phyloP scores from a whole-genome alignment of 2,113 vertebrate species.

The Triplophysa dalaica region DNA sequence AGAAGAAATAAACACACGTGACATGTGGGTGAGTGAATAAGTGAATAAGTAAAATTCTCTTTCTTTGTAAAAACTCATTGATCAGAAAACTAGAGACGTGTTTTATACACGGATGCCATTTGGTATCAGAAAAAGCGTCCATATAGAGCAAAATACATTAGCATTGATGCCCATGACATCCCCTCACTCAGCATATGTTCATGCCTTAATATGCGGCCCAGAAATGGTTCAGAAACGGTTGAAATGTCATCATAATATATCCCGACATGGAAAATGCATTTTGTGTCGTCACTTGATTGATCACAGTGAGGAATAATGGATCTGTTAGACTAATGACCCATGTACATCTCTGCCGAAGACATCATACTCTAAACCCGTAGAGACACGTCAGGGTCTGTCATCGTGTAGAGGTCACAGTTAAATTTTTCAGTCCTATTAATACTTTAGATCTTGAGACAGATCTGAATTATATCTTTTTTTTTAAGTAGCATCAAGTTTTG shows the following conservation, averaged over 20 bases:
- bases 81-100: no score
- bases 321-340: conserved; percentile 31
- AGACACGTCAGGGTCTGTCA: not conserved
- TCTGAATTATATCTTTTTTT: not conserved
- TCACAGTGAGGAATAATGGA: conserved; percentile 12
- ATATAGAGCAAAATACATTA: not conserved
- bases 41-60: no score
- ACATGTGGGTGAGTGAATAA: no score
- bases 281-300: not conserved
- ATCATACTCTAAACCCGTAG: conserved; percentile 1
- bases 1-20: no score
- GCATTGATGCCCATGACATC: not conserved
- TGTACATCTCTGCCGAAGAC: not conserved
- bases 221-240: not conserved
- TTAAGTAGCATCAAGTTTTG: not conserved
- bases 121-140: not conserved
- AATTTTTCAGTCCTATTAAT: not conserved
- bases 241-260: conserved; percentile 31
- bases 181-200: not conserved
- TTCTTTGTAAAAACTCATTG: no score
- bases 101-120: no score
- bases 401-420: not conserved
- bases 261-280: conserved; percentile 1
- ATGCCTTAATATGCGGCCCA: not conserved
- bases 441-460: no score